Evolutionary conservation across 2,113 vertebrate species (phyloP), one percentile per base, ranked within the genome.

Genomic region (Phalacrocorax aristotelis): DNA sequence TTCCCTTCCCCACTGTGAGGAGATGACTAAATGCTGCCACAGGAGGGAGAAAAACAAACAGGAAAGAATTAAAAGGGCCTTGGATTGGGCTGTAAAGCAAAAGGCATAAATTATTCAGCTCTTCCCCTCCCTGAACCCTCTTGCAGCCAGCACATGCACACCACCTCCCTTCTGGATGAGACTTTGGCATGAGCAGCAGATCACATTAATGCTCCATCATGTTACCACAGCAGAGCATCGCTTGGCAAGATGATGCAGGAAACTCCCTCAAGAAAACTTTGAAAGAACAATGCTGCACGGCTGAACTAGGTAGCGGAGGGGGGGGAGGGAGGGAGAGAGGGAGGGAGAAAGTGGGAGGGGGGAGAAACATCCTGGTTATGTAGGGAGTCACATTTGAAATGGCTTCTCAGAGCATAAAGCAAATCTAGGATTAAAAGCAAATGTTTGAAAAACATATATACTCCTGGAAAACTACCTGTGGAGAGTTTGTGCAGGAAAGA

Each of bases 41-140:
- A 97, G 96, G 91, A 96, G 95, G 94, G 92, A 96, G 96, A 86
- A 95, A 97, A 97, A 93, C 91, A 97, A 96, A 95, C 94, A 95
- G 89, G 95, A 94, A 97, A 97, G 91, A 95, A 95, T 88, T 66
- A 87, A 91, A 91, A 87, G 64, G 84, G 81, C 93, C 77, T 97
- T 11, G 0, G 85, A 86, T 87, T 71, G 89, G 89, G 86, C 82
- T 93, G 87, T 51, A 30, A 86, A 93, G 84, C 87, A 65, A 71
- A 90, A 92, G 68, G 51, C 93, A 95, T 95, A 90, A 97, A 97
- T 97, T 96, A 95, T 69, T 77, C 89, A 94, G 66, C 62, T 95
- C 75, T 94, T 95, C 96, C 93, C 94, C 89, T 95, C 94, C 87
- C 93, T 60, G 94, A 71, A 21, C 91, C 36, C 66, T 55, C 82